Evolutionary conservation across 2,888 invertebrate species (phyloP).

Genomic region (Drosophila percnosoma): DNA sequence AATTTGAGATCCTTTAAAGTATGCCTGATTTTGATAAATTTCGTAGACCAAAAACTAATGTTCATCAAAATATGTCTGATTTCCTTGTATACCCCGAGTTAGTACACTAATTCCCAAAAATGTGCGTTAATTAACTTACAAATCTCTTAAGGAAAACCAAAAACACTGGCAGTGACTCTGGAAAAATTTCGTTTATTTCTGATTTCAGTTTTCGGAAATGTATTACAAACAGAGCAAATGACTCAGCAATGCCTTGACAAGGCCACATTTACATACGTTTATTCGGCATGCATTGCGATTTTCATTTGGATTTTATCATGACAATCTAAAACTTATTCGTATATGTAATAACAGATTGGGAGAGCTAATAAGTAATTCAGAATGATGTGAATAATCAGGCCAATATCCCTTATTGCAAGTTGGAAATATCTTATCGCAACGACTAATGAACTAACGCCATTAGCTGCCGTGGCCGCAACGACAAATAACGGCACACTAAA

Average conservation of each 20-base stretch:
- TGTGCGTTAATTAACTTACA: background rate
- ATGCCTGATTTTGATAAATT: background rate
- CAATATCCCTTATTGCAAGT: constrained; percentile 2
- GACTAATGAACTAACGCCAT: constrained; percentile 80
- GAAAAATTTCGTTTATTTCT: background rate
- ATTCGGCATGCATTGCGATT: background rate
- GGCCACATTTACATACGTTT: background rate
- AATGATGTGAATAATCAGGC: constrained; percentile 12
- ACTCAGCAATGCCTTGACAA: background rate
- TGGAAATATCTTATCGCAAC: constrained; percentile 69
- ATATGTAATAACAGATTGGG: background rate
- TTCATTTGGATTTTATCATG: background rate
- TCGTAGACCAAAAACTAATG: background rate
- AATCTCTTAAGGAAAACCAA: background rate
- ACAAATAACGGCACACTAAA: constrained; percentile 57
- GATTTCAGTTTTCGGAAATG: background rate
- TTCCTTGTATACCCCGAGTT: background rate
- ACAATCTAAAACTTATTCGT: background rate
- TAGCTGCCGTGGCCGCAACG: constrained; percentile 56
- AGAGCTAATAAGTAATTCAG: background rate
- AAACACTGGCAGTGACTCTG: background rate
- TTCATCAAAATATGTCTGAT: background rate
- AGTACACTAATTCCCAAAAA: background rate
- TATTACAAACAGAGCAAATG: background rate
- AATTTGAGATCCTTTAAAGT: background rate